phyloP scores from a whole-genome alignment of 2,113 vertebrate genomes.

The Lynx canadensis region DNA sequence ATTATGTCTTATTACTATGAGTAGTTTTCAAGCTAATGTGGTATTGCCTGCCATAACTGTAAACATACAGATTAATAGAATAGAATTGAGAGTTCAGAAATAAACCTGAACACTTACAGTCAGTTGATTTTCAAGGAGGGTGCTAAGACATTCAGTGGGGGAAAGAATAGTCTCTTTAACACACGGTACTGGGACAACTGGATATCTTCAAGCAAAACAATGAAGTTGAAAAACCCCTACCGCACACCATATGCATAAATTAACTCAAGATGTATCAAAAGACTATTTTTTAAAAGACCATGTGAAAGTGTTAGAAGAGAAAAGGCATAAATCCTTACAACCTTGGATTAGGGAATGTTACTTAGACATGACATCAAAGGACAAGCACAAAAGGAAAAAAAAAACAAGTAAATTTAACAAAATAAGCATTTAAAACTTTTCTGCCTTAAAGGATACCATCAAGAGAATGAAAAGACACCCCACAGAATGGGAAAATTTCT shows the following conservation, averaged over 20 bases:
- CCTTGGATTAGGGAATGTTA: neutral
- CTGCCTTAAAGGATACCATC: neutral
- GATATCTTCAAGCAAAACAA: neutral
- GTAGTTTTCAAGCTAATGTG: neutral
- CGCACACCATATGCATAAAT: neutral
- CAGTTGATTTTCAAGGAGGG: neutral
- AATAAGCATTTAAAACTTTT: neutral
- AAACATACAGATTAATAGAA: neutral
- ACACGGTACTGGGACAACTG: neutral
- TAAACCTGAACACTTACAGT: neutral
- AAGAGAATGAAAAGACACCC: neutral
- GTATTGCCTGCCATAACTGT: neutral
- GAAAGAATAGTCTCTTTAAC: neutral
- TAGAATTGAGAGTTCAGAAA: neutral
- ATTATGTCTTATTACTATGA: neutral
- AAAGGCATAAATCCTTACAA: neutral
- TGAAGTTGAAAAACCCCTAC: neutral
- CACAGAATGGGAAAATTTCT: neutral
- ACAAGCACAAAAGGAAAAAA: neutral
- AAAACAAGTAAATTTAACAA: neutral
- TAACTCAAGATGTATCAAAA: neutral
- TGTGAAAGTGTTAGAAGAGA: neutral
- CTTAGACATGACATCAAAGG: neutral
- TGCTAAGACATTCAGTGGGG: neutral
- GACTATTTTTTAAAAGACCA: neutral